Evolutionary conservation across 2,113 vertebrate species (phyloP).

Genomic region (Odocoileus virginianus): DNA sequence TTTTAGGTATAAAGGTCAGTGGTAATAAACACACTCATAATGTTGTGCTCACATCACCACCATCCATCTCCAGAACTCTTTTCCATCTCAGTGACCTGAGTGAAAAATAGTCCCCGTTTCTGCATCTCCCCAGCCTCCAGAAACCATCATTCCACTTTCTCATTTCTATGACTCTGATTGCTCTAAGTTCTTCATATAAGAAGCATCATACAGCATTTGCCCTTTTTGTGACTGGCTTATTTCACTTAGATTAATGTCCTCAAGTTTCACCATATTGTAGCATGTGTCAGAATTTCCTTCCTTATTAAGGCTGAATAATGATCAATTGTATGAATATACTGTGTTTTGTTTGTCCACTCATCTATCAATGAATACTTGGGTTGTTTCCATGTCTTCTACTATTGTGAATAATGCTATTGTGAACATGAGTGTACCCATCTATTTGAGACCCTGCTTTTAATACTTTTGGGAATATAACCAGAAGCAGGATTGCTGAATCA

Average conservation of each 20-base stretch:
- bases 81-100: neutral
- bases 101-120: neutral
- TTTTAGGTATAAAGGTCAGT: neutral
- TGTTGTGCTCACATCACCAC: neutral
- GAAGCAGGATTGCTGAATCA: neutral
- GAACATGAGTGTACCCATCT: neutral
- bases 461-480: neutral
- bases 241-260: neutral
- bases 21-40: neutral
- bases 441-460: neutral
- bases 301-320: neutral
- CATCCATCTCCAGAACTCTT: neutral
- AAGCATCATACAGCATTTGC: neutral
- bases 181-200: neutral
- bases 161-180: neutral
- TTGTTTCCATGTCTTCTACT: neutral
- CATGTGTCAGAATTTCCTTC: neutral
- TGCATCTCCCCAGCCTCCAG: neutral
- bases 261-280: neutral
- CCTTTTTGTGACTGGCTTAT: neutral
- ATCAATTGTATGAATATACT: too few relatives aligned
- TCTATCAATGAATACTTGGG: neutral
- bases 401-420: neutral
- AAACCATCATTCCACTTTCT: neutral
- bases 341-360: neutral